Evolutionary conservation across 2,797 vertebrate species (phyloP).

Genomic region (Cephalopachus bancanus): DNA sequence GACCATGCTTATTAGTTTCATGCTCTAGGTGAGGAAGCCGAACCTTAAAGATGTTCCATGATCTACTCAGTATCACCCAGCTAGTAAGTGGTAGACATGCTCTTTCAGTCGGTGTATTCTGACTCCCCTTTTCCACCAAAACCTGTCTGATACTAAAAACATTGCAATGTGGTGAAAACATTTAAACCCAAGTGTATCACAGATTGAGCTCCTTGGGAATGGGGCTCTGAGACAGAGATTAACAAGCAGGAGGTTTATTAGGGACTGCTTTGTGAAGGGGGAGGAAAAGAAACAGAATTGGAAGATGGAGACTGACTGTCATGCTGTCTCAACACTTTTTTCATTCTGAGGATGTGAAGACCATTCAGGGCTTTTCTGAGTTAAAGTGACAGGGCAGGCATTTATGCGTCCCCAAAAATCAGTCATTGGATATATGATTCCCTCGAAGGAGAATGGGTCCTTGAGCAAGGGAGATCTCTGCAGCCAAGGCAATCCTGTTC

Average conservation of each 20-base stretch:
- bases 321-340: neutral
- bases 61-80: neutral
- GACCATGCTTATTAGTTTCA: neutral
- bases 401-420: neutral
- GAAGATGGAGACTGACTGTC: neutral
- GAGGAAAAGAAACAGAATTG: neutral
- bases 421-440: neutral
- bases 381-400: neutral
- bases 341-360: neutral
- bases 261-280: neutral
- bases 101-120: neutral
- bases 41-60: neutral
- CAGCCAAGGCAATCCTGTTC: neutral
- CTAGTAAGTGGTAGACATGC: neutral
- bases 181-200: neutral
- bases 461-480: neutral
- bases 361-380: neutral
- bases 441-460: neutral
- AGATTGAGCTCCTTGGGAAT: neutral
- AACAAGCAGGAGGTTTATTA: neutral
- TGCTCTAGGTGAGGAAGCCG: neutral
- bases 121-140: neutral
- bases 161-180: neutral
- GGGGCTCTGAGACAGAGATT: neutral
- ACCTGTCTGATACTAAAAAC: neutral